Conservation (phyloP, 2,797 vertebrate genomes). For the Catharus ustulatus region DNA sequence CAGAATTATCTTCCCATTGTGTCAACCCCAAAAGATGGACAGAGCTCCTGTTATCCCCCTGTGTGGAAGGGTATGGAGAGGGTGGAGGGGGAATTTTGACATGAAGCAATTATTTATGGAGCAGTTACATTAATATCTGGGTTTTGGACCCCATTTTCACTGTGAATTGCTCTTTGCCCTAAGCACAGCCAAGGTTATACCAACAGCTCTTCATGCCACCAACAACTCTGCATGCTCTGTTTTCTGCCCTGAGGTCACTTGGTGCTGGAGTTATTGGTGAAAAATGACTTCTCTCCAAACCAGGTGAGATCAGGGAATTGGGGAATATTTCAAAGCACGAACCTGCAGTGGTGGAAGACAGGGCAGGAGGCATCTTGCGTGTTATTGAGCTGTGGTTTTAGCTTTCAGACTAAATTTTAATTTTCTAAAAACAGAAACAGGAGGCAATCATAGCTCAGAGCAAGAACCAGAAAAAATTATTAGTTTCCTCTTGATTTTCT, state of each 20-base stretch:
- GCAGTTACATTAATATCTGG: too few relatives aligned
- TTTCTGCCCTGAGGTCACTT: background rate
- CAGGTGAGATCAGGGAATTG: background rate
- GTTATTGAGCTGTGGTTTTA: background rate
- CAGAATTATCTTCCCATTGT: background rate
- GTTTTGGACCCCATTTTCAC: background rate
- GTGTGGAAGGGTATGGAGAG: fast-evolving
- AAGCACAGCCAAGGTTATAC: background rate
- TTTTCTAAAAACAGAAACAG: background rate
- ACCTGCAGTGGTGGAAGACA: background rate
- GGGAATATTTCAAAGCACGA: background rate
- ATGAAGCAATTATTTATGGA: background rate
- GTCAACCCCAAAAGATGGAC: fast-evolving
- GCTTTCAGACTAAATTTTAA: background rate
- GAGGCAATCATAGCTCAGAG: background rate
- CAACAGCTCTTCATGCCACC: background rate
- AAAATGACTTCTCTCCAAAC: background rate
- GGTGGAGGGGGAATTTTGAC: background rate
- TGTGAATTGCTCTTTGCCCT: background rate
- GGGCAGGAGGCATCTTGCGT: background rate
- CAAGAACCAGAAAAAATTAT: background rate
- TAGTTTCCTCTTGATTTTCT: background rate
- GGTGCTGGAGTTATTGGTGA: background rate
- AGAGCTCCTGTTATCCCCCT: background rate
- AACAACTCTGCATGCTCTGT: fast-evolving